phyloP scores from a whole-genome alignment of 1,140 invertebrate species.

The Coboldia fuscipes region DNA sequence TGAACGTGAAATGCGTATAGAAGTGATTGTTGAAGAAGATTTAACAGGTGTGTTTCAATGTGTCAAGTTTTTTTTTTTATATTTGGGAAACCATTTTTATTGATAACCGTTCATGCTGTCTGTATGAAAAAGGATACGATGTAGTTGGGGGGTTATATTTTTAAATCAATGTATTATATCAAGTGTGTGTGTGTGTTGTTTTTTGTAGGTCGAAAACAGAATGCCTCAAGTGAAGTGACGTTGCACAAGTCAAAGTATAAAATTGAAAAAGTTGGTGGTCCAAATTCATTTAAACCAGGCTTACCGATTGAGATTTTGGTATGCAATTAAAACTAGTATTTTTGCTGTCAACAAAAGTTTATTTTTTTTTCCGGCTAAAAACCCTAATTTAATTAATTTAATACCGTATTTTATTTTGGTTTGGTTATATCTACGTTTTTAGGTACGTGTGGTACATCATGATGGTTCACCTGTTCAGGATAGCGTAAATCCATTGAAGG shows the following conservation, averaged over 20 bases:
- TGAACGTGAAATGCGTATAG: conserved; percentile 44
- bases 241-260: conserved; percentile 61
- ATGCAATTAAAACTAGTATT: conserved; percentile 20
- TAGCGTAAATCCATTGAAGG: conserved; percentile 35
- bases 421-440: too few species aligned
- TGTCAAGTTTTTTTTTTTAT: too few species aligned
- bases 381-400: too few species aligned
- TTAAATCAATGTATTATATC: too few species aligned
- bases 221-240: conserved; percentile 39
- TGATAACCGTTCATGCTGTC: too few species aligned
- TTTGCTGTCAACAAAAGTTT: too few species aligned
- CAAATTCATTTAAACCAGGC: conserved; percentile 71
- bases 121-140: too few species aligned
- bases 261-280: conserved; percentile 56
- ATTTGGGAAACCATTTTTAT: too few species aligned
- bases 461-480: conserved; percentile 45
- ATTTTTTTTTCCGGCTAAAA: too few species aligned
- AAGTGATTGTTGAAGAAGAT: conserved; percentile 54
- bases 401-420: too few species aligned
- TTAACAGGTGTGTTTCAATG: conserved; percentile 28
- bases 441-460: conserved; percentile 46
- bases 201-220: conserved; percentile 39
- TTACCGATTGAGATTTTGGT: conserved; percentile 59
- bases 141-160: too few species aligned
- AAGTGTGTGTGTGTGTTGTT: too few species aligned